A percentile compares a stretch with the other conserved stretches of the same genome.
These are phyloP conservation scores for Chlorodrepanis virens DNA, from an alignment of 2,113 vertebrate genomes.

Conservation along the genomic window DNA sequence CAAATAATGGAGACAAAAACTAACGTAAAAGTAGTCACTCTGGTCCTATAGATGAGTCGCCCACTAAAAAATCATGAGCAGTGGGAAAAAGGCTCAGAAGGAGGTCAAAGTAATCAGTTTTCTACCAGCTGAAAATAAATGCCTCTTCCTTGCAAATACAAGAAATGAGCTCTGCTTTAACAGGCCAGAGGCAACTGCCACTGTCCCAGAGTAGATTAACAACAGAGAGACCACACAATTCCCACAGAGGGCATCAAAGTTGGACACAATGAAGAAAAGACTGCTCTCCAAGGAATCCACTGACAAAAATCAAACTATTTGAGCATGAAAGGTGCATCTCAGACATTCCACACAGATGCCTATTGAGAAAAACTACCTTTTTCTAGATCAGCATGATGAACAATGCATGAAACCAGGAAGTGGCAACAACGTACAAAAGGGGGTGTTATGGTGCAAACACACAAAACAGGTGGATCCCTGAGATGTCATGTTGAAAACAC, in stretches of 20 bases:
- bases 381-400: neutral
- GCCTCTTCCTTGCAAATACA: neutral
- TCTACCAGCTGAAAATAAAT: neutral
- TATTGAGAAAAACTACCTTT: neutral
- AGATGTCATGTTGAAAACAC: neutral
- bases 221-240: neutral
- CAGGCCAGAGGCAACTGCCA: neutral
- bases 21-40: neutral
- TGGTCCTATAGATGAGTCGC: neutral
- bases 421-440: neutral
- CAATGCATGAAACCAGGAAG: neutral
- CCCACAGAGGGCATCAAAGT: neutral
- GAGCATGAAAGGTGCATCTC: neutral
- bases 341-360: neutral
- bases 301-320: neutral
- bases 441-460: neutral
- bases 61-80: neutral
- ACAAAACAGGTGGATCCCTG: neutral
- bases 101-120: neutral
- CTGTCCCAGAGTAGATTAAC: neutral
- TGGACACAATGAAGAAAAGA: neutral
- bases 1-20: neutral
- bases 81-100: neutral
- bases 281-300: neutral
- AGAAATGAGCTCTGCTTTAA: neutral